Percentiles rank a stretch among this genome's conserved stretches.
These are phyloP conservation scores for Rosalia funebris DNA, from an alignment of 2,888 invertebrate genomes.

Conservation along the genomic window DNA sequence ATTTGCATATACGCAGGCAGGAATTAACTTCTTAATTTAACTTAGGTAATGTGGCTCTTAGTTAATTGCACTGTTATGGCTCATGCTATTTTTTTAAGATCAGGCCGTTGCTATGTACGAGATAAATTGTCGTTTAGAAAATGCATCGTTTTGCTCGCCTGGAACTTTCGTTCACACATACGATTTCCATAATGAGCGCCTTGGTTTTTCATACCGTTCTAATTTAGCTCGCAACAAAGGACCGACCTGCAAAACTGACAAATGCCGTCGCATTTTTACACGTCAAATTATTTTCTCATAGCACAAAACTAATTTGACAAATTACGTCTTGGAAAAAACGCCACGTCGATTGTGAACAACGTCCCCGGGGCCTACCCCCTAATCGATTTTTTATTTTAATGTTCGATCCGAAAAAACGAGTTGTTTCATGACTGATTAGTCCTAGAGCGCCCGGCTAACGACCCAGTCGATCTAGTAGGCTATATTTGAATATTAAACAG, in stretches of 20 bases:
- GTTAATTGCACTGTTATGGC: too few species aligned
- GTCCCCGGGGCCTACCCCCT: constrained; percentile 29
- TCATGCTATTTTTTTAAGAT: too few species aligned
- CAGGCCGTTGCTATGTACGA: too few species aligned
- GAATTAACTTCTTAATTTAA: too few species aligned
- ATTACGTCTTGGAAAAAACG: constrained; percentile 44
- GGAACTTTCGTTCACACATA: constrained; percentile 36
- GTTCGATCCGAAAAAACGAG: constrained; percentile 33
- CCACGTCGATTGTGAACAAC: too few species aligned
- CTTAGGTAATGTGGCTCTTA: too few species aligned
- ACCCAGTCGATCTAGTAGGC: constrained; percentile 36
- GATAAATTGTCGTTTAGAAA: too few species aligned
- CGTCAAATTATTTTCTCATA: constrained; percentile 55
- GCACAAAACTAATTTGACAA: constrained; percentile 53
- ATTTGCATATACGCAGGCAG: too few species aligned
- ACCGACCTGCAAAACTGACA: constrained; percentile 30
- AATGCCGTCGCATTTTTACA: constrained; percentile 41
- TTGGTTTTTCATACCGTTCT: constrained; percentile 29
- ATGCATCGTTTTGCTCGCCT: not conserved
- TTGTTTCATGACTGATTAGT: constrained; percentile 52
- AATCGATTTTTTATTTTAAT: constrained; percentile 57
- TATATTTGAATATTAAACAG: constrained; percentile 49
- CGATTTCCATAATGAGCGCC: constrained; percentile 27
- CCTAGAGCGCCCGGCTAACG: constrained; percentile 46
- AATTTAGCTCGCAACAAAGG: constrained; percentile 28